phyloP scores from a whole-genome alignment of 2,888 invertebrate genomes.

The Muschampia plurimacula region DNA sequence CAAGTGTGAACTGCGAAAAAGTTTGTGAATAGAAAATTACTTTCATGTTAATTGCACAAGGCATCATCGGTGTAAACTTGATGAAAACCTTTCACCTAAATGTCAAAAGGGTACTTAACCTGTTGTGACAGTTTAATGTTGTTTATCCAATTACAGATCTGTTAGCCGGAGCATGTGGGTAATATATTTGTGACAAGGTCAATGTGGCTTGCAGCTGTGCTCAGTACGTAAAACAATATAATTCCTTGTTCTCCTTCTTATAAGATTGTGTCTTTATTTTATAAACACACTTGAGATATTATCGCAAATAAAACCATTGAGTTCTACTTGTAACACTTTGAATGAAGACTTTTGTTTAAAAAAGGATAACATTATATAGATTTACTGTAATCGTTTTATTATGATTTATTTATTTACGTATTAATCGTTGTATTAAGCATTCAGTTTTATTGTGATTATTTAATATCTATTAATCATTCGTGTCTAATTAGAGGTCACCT shows the following conservation, averaged over 20 bases:
- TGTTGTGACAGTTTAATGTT: conserved; percentile 12
- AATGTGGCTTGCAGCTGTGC: conserved; percentile 6
- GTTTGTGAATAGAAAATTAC: background rate
- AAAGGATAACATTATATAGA: no score
- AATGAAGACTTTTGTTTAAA: background rate
- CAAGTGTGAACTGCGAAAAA: background rate
- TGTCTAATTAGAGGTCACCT: no score
- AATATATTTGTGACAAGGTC: conserved; percentile 17
- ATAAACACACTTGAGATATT: background rate
- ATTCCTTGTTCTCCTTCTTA: conserved; percentile 1
- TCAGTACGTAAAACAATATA: conserved; percentile 8
- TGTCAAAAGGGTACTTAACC: conserved; percentile 7
- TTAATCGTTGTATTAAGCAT: no score
- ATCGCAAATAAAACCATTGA: background rate
- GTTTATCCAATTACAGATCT: conserved; percentile 26
- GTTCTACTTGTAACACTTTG: background rate
- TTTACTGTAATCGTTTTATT: no score
- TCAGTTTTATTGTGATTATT: no score
- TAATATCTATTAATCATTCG: no score
- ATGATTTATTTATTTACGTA: no score
- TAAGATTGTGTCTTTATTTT: background rate
- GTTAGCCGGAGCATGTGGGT: conserved; percentile 11
- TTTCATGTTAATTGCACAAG: background rate
- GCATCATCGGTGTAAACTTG: background rate
- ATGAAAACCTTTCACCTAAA: conserved; percentile 7